These are phyloP conservation scores for Bombus superbus DNA, from an alignment of 1,140 invertebrate species.

Conservation along the genomic window DNA sequence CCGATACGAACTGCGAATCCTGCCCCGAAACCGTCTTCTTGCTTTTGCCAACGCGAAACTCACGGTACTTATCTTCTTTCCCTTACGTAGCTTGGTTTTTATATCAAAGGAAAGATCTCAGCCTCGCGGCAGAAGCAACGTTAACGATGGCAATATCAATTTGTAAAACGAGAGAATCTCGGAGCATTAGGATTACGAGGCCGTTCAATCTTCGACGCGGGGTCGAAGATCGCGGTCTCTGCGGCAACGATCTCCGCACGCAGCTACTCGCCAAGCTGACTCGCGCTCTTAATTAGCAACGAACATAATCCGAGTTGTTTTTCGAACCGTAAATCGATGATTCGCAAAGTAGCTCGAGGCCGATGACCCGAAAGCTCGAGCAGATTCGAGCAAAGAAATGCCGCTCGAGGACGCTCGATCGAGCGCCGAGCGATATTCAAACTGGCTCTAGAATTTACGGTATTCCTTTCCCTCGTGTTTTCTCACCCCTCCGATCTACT, in stretches of 20 bases:
- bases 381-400: constrained; percentile 47
- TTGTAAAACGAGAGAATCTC: neutral
- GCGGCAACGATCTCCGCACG: neutral
- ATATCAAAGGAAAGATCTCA: too few relatives aligned
- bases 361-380: constrained; percentile 47
- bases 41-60: too few relatives aligned
- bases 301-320: constrained; percentile 39
- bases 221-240: neutral
- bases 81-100: neutral
- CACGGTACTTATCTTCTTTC: neutral
- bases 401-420: constrained; percentile 53
- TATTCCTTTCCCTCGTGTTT: constrained; percentile 13
- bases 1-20: neutral
- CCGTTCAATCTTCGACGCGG: constrained; percentile 2
- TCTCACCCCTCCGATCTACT: neutral
- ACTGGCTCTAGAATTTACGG: constrained; percentile 36
- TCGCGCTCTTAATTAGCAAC: constrained; percentile 63
- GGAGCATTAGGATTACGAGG: neutral
- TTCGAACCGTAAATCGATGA: constrained; percentile 60
- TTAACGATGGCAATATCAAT: neutral
- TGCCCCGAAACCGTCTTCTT: neutral
- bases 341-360: constrained; percentile 60
- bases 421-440: constrained; percentile 54
- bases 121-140: too few relatives aligned
- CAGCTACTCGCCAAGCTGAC: neutral